These are phyloP conservation scores for Cephus runcator DNA, from an alignment of 2,888 invertebrate genomes.

Conservation along the genomic window DNA sequence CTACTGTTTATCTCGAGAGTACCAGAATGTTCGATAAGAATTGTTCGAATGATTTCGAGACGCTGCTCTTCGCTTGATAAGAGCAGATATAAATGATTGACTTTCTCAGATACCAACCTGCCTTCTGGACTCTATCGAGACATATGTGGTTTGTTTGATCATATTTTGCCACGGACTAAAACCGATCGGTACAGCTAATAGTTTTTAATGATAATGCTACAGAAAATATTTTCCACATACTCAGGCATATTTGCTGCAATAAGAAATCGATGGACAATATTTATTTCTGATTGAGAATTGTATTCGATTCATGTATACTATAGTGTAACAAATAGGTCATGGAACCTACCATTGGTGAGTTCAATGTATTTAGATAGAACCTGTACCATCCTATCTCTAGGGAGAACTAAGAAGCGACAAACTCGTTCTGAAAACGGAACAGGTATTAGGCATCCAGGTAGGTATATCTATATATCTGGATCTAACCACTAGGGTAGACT, in stretches of 20 bases:
- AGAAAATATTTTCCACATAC: not conserved
- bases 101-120: not conserved
- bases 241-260: not conserved
- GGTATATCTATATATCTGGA: not conserved
- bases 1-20: not conserved
- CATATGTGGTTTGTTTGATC: not conserved
- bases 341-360: not conserved
- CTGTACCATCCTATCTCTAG: not conserved
- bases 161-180: not conserved
- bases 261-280: not conserved
- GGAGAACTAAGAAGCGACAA: not conserved
- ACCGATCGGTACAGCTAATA: not conserved
- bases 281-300: not conserved
- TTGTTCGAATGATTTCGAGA: not conserved
- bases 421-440: slow-evolving; percentile 4
- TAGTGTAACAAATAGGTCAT: not conserved
- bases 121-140: not conserved
- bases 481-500: not conserved
- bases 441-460: not conserved
- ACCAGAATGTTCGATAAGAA: not conserved
- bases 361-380: not conserved
- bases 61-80: not conserved
- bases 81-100: not conserved
- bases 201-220: not conserved
- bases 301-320: not conserved